These are phyloP conservation scores for Ophion costatus DNA, from an alignment of 2,888 invertebrate genomes.

Conservation along the genomic window DNA sequence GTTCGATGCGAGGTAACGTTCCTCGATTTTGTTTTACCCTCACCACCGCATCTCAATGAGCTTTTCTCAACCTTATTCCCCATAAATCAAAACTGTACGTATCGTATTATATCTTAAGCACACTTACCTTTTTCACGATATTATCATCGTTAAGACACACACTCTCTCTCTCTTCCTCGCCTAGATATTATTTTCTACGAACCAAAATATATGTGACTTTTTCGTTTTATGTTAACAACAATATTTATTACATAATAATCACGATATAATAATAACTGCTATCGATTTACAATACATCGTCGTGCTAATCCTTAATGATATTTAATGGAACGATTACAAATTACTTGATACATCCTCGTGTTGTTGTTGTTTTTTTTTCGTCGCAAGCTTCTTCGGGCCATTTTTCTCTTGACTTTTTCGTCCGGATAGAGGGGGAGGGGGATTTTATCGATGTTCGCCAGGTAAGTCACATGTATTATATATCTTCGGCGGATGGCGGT, in stretches of 20 bases:
- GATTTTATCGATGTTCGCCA: slow-evolving; percentile 17
- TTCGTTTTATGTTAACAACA: slow-evolving; percentile 82
- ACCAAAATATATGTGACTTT: slow-evolving; percentile 30
- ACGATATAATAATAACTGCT: slow-evolving; percentile 83
- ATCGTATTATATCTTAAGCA: slow-evolving; percentile 21
- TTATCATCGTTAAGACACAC: slow-evolving; percentile 5
- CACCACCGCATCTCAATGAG: neutral
- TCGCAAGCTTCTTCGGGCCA: slow-evolving; percentile 75
- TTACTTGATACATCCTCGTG: slow-evolving; percentile 80
- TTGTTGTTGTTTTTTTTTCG: slow-evolving; percentile 61
- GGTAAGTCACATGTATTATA: slow-evolving; percentile 59
- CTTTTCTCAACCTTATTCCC: slow-evolving; percentile 41
- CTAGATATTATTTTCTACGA: neutral
- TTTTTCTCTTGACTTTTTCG: slow-evolving; percentile 61
- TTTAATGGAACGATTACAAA: slow-evolving; percentile 82
- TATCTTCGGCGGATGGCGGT: slow-evolving; percentile 58
- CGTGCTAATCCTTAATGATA: slow-evolving; percentile 81
- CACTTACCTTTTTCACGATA: slow-evolving; percentile 52
- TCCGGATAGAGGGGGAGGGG: neutral
- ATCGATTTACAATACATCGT: slow-evolving; percentile 83
- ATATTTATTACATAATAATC: slow-evolving; percentile 84
- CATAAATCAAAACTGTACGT: slow-evolving; percentile 37
- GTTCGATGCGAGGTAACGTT: neutral
- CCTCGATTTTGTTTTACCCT: slow-evolving; percentile 23
- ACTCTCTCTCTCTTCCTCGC: neutral